These are phyloP conservation scores for Diabrotica undecimpunctata DNA, from an alignment of 1,140 invertebrate genomes.

Conservation along the genomic window DNA sequence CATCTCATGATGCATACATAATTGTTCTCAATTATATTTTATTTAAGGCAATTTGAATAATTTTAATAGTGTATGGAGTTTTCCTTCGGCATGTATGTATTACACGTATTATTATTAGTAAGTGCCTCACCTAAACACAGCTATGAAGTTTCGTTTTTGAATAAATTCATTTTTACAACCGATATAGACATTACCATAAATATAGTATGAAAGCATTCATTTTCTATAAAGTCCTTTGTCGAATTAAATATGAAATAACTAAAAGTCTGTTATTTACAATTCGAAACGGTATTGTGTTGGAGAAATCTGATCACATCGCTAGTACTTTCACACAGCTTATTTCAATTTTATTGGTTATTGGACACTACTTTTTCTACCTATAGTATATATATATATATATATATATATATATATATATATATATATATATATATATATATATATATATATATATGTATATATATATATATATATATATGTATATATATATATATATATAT, in stretches of 20 bases:
- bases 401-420: too few species aligned
- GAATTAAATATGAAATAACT: constrained; percentile 3
- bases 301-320: background rate
- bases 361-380: too few species aligned
- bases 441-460: too few species aligned
- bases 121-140: constrained; percentile 6
- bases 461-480: too few species aligned
- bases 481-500: too few species aligned
- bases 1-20: background rate
- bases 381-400: too few species aligned
- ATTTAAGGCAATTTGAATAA: constrained; percentile 14
- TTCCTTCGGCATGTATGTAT: constrained; percentile 3
- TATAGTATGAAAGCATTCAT: constrained; percentile 9
- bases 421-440: too few species aligned
- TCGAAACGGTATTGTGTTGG: background rate
- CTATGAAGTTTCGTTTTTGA: constrained; percentile 8
- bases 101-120: constrained; percentile 12
- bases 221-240: background rate
- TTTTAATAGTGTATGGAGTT: constrained; percentile 3
- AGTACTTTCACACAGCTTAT: background rate
- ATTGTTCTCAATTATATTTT: constrained; percentile 6
- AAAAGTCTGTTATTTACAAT: background rate
- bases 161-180: constrained; percentile 13
- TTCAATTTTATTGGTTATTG: background rate
- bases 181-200: constrained; percentile 16